These are phyloP conservation scores for Tortrix viridana DNA, from an alignment of 2,888 invertebrate species.

Conservation along the genomic window DNA sequence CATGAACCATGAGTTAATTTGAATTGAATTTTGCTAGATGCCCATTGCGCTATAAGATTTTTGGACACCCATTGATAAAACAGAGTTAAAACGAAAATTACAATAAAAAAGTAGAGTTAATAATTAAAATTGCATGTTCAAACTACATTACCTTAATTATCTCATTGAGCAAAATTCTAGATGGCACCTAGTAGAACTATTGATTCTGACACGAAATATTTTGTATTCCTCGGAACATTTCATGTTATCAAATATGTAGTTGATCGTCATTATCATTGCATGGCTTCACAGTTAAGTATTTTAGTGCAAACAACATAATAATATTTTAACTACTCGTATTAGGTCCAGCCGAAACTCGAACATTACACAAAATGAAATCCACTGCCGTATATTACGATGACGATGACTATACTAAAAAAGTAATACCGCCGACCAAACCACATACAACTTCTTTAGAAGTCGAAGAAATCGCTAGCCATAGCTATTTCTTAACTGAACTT, in stretches of 20 bases:
- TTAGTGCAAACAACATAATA: slow-evolving; percentile 65
- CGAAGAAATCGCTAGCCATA: slow-evolving; percentile 85
- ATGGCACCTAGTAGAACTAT: slow-evolving; percentile 6
- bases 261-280: slow-evolving; percentile 54
- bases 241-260: slow-evolving; percentile 41
- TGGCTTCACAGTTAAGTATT: slow-evolving; percentile 51
- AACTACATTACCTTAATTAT: no score
- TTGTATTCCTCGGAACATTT: background rate
- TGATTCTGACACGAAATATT: background rate
- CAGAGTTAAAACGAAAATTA: no score
- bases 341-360: slow-evolving; percentile 88
- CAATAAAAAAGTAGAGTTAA: no score
- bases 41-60: background rate
- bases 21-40: slow-evolving; percentile 27
- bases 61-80: no score
- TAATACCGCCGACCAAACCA: slow-evolving; percentile 76
- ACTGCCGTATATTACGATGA: slow-evolving; percentile 83
- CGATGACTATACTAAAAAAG: slow-evolving; percentile 74
- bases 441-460: slow-evolving; percentile 83
- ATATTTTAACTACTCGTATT: slow-evolving; percentile 81
- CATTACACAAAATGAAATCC: slow-evolving; percentile 86
- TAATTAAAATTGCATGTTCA: no score
- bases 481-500: slow-evolving; percentile 82
- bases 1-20: slow-evolving; percentile 34
- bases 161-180: background rate